phyloP scores from a whole-genome alignment of 2,113 vertebrate species.

The Gymnogyps californianus region DNA sequence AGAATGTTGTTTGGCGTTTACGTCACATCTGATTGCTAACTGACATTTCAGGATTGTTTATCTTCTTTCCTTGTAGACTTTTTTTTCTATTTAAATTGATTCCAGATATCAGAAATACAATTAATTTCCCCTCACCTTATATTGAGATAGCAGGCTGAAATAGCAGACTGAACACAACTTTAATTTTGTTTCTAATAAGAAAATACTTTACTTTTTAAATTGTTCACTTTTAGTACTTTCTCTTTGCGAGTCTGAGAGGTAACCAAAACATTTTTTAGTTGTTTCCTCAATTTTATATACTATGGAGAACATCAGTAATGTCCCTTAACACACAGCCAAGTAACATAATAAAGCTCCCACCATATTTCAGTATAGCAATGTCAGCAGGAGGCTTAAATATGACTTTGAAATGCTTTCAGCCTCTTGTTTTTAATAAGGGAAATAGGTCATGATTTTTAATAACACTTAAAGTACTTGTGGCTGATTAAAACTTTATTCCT shows the following conservation, averaged over 20 bases:
- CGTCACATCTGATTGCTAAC: conserved; percentile 10
- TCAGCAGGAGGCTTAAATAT: conserved; percentile 72
- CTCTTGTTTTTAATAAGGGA: conserved; percentile 69
- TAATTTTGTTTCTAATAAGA: conserved; percentile 68
- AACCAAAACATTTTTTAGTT: conserved; percentile 70
- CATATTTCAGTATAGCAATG: conserved; percentile 55
- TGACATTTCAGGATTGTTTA: not conserved
- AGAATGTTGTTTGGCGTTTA: not conserved
- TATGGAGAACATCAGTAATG: conserved; percentile 65
- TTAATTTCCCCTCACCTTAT: conserved; percentile 40
- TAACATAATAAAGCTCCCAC: conserved; percentile 59
- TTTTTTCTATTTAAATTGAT: conserved; percentile 54
- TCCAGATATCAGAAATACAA: conserved; percentile 38
- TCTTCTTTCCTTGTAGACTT: not conserved
- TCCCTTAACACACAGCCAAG: conserved; percentile 66
- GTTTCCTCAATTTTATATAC: conserved; percentile 72
- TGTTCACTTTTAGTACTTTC: conserved; percentile 61
- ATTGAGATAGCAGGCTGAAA: conserved; percentile 25
- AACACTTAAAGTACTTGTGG: conserved; percentile 40
- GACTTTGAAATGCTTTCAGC: conserved; percentile 67
- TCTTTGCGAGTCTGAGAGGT: conserved; percentile 38
- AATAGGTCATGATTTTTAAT: conserved; percentile 46
- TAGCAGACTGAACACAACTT: conserved; percentile 34
- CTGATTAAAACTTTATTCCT: conserved; percentile 66
- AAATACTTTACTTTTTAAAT: conserved; percentile 52